Percentiles rank a stretch among this genome's conserved stretches.
Evolutionary conservation across 1,140 invertebrate species (phyloP).

Genomic region (Berghia stephanieae): DNA sequence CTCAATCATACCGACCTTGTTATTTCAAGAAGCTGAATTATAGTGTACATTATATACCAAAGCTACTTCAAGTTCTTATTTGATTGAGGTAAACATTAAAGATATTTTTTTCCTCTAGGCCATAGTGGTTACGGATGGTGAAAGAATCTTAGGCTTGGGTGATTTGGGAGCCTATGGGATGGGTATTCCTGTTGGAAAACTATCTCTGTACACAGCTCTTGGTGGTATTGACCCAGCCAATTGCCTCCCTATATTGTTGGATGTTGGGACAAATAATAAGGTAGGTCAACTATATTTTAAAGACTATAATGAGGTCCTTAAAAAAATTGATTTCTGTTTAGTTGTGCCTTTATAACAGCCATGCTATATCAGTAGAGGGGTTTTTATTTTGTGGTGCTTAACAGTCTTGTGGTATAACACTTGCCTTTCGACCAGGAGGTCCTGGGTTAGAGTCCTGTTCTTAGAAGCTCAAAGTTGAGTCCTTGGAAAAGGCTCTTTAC

Average conservation of each 20-base stretch:
- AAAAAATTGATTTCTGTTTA: neutral
- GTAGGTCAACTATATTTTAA: constrained; percentile 28
- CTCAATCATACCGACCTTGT: neutral
- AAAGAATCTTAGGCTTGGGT: constrained; percentile 60
- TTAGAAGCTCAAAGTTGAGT: too few species aligned
- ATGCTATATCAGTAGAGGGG: too few species aligned
- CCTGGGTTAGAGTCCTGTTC: too few species aligned
- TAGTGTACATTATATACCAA: too few species aligned
- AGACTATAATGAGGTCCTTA: neutral
- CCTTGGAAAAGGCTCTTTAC: too few species aligned
- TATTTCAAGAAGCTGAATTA: too few species aligned
- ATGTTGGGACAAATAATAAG: constrained; percentile 59
- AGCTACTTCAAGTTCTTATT: too few species aligned
- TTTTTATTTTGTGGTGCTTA: too few species aligned
- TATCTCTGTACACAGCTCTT: constrained; percentile 59
- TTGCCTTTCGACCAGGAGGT: too few species aligned
- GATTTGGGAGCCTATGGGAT: constrained; percentile 61
- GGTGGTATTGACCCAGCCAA: constrained; percentile 54
- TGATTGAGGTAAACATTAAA: too few species aligned
- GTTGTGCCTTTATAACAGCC: too few species aligned
- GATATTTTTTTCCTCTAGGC: constrained; percentile 70
- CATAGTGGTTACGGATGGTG: constrained; percentile 61
- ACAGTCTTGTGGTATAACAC: too few species aligned
- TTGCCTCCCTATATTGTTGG: constrained; percentile 58
- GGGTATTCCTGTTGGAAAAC: constrained; percentile 64